phyloP scores from a whole-genome alignment of 2,888 invertebrate species.

The Nemotelus pantherinus region DNA sequence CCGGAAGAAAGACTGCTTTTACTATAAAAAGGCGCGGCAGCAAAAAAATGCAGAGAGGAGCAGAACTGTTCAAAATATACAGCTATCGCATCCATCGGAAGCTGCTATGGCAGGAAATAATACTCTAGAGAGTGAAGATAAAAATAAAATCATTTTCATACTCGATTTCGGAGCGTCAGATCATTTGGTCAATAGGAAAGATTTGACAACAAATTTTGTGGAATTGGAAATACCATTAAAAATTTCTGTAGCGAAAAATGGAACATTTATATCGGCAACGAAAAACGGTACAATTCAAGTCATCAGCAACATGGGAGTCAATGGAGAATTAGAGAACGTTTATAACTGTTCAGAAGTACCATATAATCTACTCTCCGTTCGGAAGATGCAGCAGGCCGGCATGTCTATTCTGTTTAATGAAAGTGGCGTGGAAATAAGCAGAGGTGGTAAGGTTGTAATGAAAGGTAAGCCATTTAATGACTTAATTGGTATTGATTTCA shows the following conservation, averaged over 20 bases:
- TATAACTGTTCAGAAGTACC: slow-evolving; percentile 57
- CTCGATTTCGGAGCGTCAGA: slow-evolving; percentile 49
- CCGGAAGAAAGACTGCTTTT: neutral
- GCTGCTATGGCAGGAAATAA: neutral
- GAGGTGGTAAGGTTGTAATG: slow-evolving; percentile 46
- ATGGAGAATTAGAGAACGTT: slow-evolving; percentile 50
- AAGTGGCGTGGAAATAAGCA: slow-evolving; percentile 52
- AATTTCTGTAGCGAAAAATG: slow-evolving; percentile 56
- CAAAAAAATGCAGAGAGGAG: neutral
- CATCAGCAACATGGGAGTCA: slow-evolving; percentile 53
- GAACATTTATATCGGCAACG: slow-evolving; percentile 55
- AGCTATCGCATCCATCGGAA: neutral
- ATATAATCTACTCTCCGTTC: slow-evolving; percentile 57
- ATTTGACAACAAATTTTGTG: slow-evolving; percentile 45
- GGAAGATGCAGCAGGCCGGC: slow-evolving; percentile 54
- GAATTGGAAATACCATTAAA: slow-evolving; percentile 53
- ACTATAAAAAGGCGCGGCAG: neutral
- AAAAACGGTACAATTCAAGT: slow-evolving; percentile 56
- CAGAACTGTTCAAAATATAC: neutral
- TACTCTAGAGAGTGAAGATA: neutral
- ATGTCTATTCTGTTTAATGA: slow-evolving; percentile 56
- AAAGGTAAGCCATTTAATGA: slow-evolving; percentile 44
- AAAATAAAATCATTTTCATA: slow-evolving; percentile 17
- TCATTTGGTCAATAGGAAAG: slow-evolving; percentile 52
- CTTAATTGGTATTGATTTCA: slow-evolving; percentile 5